phyloP scores from a whole-genome alignment of 2,113 vertebrate species.

The Nycticryphes semicollaris region DNA sequence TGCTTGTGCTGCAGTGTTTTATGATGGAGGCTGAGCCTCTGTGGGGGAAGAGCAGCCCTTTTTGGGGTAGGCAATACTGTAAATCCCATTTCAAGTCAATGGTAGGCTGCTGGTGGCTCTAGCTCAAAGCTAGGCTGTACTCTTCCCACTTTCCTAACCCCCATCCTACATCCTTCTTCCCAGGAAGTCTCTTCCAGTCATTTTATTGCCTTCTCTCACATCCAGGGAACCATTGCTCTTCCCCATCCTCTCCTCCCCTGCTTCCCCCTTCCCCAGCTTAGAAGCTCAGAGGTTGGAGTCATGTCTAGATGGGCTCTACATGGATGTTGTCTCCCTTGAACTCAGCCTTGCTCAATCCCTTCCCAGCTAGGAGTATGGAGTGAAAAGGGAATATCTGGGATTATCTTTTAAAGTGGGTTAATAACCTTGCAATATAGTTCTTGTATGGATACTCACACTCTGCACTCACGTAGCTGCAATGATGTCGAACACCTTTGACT shows the following conservation, averaged over 20 bases:
- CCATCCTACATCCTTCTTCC: not conserved
- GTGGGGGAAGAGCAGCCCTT: not conserved
- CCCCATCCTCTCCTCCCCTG: not conserved
- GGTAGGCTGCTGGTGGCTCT: not conserved
- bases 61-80: too few species aligned
- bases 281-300: not conserved
- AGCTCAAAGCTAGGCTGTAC: not conserved
- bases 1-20: not conserved
- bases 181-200: not conserved
- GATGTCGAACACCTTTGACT: not conserved
- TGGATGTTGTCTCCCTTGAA: not conserved
- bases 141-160: not conserved
- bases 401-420: not conserved
- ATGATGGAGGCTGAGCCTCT: not conserved
- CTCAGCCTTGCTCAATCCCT: not conserved
- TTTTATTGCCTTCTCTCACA: not conserved
- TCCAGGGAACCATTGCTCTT: not conserved
- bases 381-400: not conserved
- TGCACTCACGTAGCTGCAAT: accelerated
- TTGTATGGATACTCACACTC: accelerated
- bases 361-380: not conserved
- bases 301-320: accelerated
- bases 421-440: not conserved
- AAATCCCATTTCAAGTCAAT: not conserved
- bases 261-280: not conserved